Base-by-base conservation (phyloP, 2,113 vertebrate genomes). In the Oryzias curvinotus region DNA sequence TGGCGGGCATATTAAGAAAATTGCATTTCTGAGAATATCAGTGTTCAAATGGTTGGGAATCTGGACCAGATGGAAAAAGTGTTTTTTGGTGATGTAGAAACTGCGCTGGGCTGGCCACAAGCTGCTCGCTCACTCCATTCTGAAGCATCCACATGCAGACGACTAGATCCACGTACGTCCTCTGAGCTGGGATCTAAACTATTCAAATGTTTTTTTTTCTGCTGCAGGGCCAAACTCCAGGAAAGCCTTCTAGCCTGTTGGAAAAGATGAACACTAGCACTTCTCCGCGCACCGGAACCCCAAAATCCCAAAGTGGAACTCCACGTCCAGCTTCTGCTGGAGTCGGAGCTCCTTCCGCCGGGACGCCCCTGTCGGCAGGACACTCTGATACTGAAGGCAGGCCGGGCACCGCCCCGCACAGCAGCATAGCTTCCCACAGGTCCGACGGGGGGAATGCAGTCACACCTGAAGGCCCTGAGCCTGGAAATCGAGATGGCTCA, bases 291-390 rank as follows among this genome's bases (percentile, higher is more conserved):
- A 90, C 86, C 26, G 91, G 88, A 70, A 95, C 93, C 51, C 94
- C 94, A 0, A 96, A 96, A 87, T 93, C 95, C 45, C 95, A 95
- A 77, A 88, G 88, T 45, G 89, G 85, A 67, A 88, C 90, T 73
- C 65, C 86, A 57, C 10, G 86, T 18, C 91, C 92, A 47, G 68
- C 88, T 52, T 92, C 90, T 8, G 83, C 81, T 30, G 90, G 90
- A 71, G 80, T 82, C 70, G 87, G 79, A 5, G 88, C 80, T 55
- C 90, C 86, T 49, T 58, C 78, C n/a, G 75, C 63, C 10, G 83
- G 83, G 19, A 90, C 88, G 3, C 86, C 89, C 0, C 80, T 88
- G 25, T 90, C 90, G 26, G 79, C 81, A 12, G 88, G 83, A 25
- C 90, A 87, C 56, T 87, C 91, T 0, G 93, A 91, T 49, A 83